Base-by-base conservation (phyloP, 2,797 vertebrate species). In the Gila robusta region DNA sequence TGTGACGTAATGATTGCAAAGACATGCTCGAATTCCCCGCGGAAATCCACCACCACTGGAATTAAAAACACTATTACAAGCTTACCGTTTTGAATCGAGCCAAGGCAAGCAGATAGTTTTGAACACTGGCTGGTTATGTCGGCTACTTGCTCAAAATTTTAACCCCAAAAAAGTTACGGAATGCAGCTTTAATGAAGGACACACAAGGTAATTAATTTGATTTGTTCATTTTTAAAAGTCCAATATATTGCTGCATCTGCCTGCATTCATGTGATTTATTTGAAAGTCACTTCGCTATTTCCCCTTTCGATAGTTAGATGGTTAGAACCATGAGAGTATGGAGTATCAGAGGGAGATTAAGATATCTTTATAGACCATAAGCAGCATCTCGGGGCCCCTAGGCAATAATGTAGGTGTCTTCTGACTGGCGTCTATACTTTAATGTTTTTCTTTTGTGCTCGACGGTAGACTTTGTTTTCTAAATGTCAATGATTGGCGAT, bases 381-480 rank as follows among this genome's bases (percentile, higher is more conserved):
- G 62, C 71, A 66, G 23, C 32, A 77, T 77, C 12, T n/a, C 44
- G 39, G 47, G 52, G 81, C 82, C 73, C 77, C 32, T 79, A 41
- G 41, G 83, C 79, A 91, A 89, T 91, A 91, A 88, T 80, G n/a
- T 47, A 87, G 74, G 90, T 89, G 88, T 86, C 52, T 85, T 83
- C 74, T 89, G 90, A 89, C 79, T 84, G 56, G 56, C 3, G 47
- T 85, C 62, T 89, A 16, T 14, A 54, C 37, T 54, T 37, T n/a
- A 72, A 82, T n/a, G 16, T 32, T 5, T 23, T 67, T 72, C 76
- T 56, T 56, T 52, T 80, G 62, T 35, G 39, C 41, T 64, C 26
- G 5, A 73, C 19, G 9, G 28, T 28, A 32, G 23, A 79, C 23
- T 52, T 81, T 39, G 23, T 12, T 44, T 28, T 64, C 16, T 28